Percentiles rank a stretch among this genome's conserved stretches.
These are phyloP conservation scores for Xenentodon cancila DNA, from an alignment of 2,797 vertebrate species.

Conservation along the genomic window DNA sequence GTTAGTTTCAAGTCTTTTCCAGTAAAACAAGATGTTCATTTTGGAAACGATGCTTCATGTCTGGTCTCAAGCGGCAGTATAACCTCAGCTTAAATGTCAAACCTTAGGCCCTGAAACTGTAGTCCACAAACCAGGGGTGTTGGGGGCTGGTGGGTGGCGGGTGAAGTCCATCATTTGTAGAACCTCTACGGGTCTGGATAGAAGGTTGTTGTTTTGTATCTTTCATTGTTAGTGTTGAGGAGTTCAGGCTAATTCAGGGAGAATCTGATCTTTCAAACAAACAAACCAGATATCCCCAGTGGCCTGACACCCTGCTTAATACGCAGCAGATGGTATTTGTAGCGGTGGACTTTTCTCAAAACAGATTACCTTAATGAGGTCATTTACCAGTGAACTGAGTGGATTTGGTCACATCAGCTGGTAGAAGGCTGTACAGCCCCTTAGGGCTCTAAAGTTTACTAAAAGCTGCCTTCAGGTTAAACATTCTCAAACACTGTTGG, in stretches of 20 bases:
- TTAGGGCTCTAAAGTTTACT: conserved; percentile 8
- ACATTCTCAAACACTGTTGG: background rate
- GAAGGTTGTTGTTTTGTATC: conserved; percentile 24
- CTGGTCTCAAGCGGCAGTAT: too few relatives aligned
- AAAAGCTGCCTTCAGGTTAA: conserved; percentile 28
- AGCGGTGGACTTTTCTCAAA: conserved; percentile 51
- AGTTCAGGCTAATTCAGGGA: too few relatives aligned
- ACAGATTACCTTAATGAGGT: conserved; percentile 70
- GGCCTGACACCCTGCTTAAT: conserved; percentile 60
- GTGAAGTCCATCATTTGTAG: background rate
- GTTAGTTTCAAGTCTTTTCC: too few relatives aligned
- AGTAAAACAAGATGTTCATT: too few relatives aligned
- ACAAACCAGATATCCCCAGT: conserved; percentile 61
- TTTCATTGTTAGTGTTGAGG: conserved; percentile 27
- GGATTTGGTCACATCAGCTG: conserved; percentile 41
- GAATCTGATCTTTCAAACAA: conserved; percentile 34
- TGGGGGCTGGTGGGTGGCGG: too few relatives aligned
- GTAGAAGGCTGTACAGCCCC: conserved; percentile 20
- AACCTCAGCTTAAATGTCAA: too few relatives aligned
- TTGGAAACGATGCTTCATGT: too few relatives aligned
- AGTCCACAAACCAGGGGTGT: too few relatives aligned
- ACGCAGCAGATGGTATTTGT: conserved; percentile 63
- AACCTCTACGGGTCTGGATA: background rate
- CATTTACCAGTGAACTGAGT: conserved; percentile 62
- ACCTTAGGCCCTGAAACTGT: too few relatives aligned